Conservation (phyloP, 2,113 vertebrate genomes). For the Ceuthmochares aereus region DNA sequence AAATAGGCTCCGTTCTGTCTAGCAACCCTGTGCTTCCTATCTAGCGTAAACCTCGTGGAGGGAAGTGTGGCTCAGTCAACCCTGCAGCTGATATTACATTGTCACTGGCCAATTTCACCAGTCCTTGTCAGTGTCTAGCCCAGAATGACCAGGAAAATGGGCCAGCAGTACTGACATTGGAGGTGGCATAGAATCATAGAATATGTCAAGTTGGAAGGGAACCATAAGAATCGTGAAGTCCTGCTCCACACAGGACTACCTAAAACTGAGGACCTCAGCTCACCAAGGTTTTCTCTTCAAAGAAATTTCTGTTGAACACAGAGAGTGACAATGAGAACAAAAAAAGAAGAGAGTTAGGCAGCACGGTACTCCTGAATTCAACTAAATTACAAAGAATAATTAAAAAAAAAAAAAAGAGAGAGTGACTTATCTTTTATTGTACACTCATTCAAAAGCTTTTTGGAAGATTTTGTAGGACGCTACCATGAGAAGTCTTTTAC, state of each 20-base stretch:
- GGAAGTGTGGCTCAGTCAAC: background rate
- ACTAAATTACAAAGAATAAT: background rate
- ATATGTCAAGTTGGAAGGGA: no score
- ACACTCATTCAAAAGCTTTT: background rate
- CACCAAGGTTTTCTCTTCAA: background rate
- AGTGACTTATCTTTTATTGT: background rate
- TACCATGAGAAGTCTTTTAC: background rate
- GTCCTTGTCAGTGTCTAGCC: background rate
- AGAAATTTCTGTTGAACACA: background rate
- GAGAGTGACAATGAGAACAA: background rate
- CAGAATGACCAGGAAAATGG: background rate
- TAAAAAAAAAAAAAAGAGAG: background rate
- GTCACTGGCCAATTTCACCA: background rate
- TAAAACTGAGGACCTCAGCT: background rate
- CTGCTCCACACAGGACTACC: no score
- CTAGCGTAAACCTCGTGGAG: background rate
- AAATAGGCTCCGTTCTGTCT: slow-evolving; percentile 15
- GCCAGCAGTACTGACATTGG: background rate
- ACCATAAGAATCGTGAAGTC: no score
- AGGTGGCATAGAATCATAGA: background rate
- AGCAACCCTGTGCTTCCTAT: background rate
- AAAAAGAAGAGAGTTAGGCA: background rate
- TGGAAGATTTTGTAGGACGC: background rate
- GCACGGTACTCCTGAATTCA: background rate
- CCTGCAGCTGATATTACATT: background rate